Base-by-base conservation (phyloP, 2,113 vertebrate genomes). In the Catharus fuscescens region DNA sequence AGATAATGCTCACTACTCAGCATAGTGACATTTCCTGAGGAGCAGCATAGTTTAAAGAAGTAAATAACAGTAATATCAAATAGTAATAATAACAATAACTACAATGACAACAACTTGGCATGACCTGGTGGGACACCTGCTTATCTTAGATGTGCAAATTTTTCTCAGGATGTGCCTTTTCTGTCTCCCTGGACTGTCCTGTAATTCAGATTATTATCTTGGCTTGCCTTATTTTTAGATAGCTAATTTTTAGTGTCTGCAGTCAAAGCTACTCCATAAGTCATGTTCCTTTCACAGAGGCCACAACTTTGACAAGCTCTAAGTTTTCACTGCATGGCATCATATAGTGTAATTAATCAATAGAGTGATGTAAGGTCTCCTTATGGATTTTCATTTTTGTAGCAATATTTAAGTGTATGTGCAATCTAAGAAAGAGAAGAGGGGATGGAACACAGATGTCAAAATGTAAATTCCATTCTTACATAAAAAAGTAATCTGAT, bases 311-410 rank as follows among this genome's bases (percentile, higher is more conserved):
- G 80, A 87, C 31, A 72, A 85, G 70, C 45, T 84, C 76, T 32
- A 74, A 47, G 73, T 79, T 91, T 89, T 71, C 59, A 9, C 61
- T 93, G 48, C 83, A 17, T 84, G 89, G 78, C 54, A 90, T 29
- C 20, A 19, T 42, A 76, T 32, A 85, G n/a, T n/a, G 77, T 90
- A 81, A 92, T 89, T 81, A 89, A 81, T 59, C 50, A 80, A 86
- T 42, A 19, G 45, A 88, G 31, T 82, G 89, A 69, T 62, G 54
- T 42, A 69, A n/a, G 66, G 32, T 77, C 78, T 94, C 53, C 40
- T 80, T 17, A 61, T 79, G 73, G 44, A 84, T 91, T 89, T 95
- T 73, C 14, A 9, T 76, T 95, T 87, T 88, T 69, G 52, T 65
- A 95, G 60, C 50, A 59, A 34, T 29, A 82, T 87, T 95, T 69